phyloP scores from a whole-genome alignment of 2,113 vertebrate species.

The Hemibagrus wyckioides region DNA sequence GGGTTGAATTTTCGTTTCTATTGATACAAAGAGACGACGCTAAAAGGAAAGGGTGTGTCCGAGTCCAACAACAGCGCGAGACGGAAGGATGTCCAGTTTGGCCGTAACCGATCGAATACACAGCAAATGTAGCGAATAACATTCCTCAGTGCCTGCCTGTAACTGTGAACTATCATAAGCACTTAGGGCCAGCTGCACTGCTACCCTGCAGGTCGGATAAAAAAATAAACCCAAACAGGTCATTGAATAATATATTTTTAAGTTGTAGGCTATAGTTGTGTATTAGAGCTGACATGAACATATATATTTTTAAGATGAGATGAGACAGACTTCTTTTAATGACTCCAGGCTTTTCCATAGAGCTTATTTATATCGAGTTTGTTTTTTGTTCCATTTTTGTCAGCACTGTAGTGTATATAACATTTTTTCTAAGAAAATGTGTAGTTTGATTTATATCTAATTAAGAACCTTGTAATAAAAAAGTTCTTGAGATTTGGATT shows the following conservation, averaged over 20 bases:
- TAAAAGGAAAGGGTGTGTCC: conserved; percentile 56
- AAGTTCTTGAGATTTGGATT: conserved; percentile 84
- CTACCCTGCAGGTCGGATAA: conserved; percentile 83
- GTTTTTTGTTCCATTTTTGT: conserved; percentile 72
- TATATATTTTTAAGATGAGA: conserved; percentile 91
- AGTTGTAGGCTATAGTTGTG: conserved; percentile 81
- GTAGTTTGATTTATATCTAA: conserved; percentile 99
- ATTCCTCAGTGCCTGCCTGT: conserved; percentile 98
- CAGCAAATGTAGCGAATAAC: conserved; percentile 90
- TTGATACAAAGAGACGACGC: neutral
- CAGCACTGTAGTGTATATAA: conserved; percentile 99
- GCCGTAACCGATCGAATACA: conserved; percentile 77
- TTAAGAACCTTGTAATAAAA: conserved; percentile 94
- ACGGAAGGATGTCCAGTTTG: conserved; percentile 73
- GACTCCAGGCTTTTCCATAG: conserved; percentile 87
- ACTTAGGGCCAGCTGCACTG: conserved; percentile 86
- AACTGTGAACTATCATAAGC: conserved; percentile 89
- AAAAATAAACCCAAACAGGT: conserved; percentile 63
- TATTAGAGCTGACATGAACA: conserved; percentile 85
- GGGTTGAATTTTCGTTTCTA: conserved; percentile 55
- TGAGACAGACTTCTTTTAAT: conserved; percentile 82
- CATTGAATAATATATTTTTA: conserved; percentile 81
- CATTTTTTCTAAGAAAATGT: conserved; percentile 83
- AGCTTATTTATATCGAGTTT: conserved; percentile 91
- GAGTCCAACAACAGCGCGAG: conserved; percentile 63